Evolutionary conservation across 2,113 vertebrate species (phyloP).

Genomic region (Brachypteracias leptosomus): DNA sequence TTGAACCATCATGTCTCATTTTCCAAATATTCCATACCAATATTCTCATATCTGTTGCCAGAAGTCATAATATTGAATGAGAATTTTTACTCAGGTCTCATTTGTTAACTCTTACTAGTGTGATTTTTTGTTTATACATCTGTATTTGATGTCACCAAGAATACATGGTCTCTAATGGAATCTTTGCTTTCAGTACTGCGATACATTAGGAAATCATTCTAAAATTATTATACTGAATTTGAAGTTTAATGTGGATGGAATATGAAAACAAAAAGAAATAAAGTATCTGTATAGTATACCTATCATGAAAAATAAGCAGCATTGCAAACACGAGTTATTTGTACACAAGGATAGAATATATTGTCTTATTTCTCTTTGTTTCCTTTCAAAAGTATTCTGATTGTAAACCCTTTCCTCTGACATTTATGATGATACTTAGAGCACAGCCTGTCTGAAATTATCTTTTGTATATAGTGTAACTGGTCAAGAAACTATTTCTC

Average conservation of each 20-base stretch:
- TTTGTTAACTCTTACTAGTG: not conserved
- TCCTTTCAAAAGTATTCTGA: not conserved
- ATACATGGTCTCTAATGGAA: not conserved
- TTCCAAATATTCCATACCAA: not conserved
- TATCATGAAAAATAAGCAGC: not conserved
- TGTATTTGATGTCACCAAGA: not conserved
- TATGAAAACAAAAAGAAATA: not conserved
- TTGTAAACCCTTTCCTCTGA: not conserved
- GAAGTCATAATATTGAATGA: not conserved
- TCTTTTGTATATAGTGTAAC: not conserved
- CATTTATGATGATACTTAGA: not conserved
- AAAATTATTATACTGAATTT: not conserved
- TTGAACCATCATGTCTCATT: not conserved
- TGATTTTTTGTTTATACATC: not conserved
- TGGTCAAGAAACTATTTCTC: not conserved
- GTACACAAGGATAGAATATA: not conserved
- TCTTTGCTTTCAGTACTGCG: not conserved
- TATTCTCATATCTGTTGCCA: not conserved
- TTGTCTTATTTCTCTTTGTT: not conserved
- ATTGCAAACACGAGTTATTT: not conserved
- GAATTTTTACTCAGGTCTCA: not conserved
- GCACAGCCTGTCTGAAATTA: not conserved
- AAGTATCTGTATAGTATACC: fast-evolving
- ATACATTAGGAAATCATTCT: not conserved
- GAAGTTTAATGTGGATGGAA: not conserved